These are phyloP conservation scores for Subacronicta megacephala DNA, from an alignment of 2,888 invertebrate genomes.

Conservation along the genomic window DNA sequence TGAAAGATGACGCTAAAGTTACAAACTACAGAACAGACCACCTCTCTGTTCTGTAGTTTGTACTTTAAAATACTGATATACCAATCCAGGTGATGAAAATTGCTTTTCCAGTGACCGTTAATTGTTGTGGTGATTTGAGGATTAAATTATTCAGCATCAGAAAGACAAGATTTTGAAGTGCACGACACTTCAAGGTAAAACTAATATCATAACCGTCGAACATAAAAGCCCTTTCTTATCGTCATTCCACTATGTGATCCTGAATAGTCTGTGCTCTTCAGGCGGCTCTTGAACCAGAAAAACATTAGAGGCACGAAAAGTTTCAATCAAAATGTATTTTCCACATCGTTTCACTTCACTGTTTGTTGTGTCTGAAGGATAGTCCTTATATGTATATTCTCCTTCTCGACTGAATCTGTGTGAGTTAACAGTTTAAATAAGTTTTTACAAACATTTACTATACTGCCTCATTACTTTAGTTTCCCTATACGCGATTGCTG, in stretches of 20 bases:
- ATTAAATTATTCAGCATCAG: no score
- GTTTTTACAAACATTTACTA: no score
- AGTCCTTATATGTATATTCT: constrained; percentile 7
- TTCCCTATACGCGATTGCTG: no score
- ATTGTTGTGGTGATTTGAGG: no score
- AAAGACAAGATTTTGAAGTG: neutral
- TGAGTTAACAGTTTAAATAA: neutral
- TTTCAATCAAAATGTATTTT: constrained; percentile 66
- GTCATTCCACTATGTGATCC: constrained; percentile 36
- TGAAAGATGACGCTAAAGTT: no score
- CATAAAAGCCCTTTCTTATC: constrained; percentile 39
- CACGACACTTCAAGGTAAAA: neutral
- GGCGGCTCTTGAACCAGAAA: constrained; percentile 60
- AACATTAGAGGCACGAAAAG: constrained; percentile 59
- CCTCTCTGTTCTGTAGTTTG: no score
- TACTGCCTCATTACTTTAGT: no score
- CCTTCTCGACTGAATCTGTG: constrained; percentile 1
- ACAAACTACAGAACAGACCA: no score
- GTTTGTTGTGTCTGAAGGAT: constrained; percentile 27
- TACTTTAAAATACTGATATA: no score
- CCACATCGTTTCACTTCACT: constrained; percentile 58
- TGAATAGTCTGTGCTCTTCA: constrained; percentile 50
- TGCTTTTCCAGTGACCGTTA: no score
- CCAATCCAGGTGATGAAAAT: no score
- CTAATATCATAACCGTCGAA: constrained; percentile 13